Evolutionary conservation across 2,888 invertebrate species (phyloP), one percentile per base, ranked within the genome.

Genomic region (Oscheius myriophilus): DNA sequence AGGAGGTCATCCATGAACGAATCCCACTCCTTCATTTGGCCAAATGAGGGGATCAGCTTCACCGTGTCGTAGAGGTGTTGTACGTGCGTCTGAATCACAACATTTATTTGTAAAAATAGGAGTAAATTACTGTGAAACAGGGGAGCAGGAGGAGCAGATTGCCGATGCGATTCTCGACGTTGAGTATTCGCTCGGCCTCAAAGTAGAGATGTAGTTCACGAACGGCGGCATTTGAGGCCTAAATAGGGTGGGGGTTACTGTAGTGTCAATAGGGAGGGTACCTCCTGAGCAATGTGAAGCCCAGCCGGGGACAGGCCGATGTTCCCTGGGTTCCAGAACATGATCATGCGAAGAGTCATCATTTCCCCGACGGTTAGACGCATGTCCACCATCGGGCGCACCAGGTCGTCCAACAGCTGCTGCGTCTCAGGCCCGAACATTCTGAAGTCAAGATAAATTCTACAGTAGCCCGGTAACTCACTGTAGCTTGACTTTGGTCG

Each of bases 21-120:
- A 62, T 84, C 82, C 84, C 84, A 84, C 63, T 82, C 81, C 57
- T 77, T 78, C 79, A 83, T 82, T 66, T 74, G 70, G 6, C 82
- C 82, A 59, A 84, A 84, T 14, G 79, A 71, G 3, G 80, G 81
- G 42, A 84, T 82, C 49, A 78, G 51, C 23, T 74, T 70, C 25
- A 84, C 75, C 43, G 76, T 74, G 45, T 80, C 79, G 26, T 73
- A 70, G 57, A 84, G 73, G n/a, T 73, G 72, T 55, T 74, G 73
- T 21, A 78, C 75, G 68, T 83, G 83, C 9, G 75, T 79, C 80
- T 82, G 70, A 25, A 63, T 39, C n/a, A 18, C 2, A 49, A 49
- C 21, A 49, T 49, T 6, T 49, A 6, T 3, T 2, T 9, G 3
- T n/a, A 2, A 2, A 3, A n/a, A 49, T 49, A 6, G 49, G 9